Conservation (phyloP, 92 coral and sea anemone genomes). For the Parazoanthus darwini region DNA sequence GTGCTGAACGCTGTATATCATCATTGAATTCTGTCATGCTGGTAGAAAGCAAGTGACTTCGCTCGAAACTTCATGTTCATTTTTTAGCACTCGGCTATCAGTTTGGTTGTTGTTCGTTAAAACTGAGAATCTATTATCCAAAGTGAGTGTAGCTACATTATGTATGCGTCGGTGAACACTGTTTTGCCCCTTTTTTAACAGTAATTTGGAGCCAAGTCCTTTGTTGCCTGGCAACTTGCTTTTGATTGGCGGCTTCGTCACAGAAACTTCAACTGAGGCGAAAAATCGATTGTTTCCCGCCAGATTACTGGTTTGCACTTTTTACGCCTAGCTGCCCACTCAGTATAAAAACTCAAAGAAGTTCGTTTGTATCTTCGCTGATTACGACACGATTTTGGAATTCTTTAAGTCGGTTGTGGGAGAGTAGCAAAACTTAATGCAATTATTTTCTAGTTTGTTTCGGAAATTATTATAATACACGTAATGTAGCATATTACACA, state of each 20-base stretch:
- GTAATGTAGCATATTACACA: too few species aligned
- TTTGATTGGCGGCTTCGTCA: constrained; percentile 33
- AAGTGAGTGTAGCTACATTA: background rate
- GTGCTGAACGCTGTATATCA: constrained; percentile 16
- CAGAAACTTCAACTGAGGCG: background rate
- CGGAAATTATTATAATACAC: constrained; percentile 7
- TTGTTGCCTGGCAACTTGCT: constrained; percentile 16
- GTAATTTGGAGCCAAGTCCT: constrained; percentile 14
- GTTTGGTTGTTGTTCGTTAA: constrained; percentile 22
- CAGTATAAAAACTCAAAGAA: constrained; percentile 9
- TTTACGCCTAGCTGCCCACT: constrained; percentile 29
- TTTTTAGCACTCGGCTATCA: background rate
- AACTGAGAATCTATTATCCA: constrained; percentile 26
- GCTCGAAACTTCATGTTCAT: background rate
- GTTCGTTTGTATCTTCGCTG: background rate
- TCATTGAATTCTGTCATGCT: constrained; percentile 14
- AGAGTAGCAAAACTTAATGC: background rate
- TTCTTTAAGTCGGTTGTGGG: background rate
- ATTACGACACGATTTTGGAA: background rate
- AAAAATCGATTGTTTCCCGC: constrained; percentile 20
- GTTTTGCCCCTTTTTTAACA: constrained; percentile 29
- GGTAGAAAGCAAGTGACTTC: background rate
- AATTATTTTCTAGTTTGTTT: too few species aligned
- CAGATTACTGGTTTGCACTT: background rate
- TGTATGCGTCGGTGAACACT: constrained; percentile 32